Evolutionary conservation across 2,113 vertebrate genomes (phyloP).

Genomic region (Channa maculata): DNA sequence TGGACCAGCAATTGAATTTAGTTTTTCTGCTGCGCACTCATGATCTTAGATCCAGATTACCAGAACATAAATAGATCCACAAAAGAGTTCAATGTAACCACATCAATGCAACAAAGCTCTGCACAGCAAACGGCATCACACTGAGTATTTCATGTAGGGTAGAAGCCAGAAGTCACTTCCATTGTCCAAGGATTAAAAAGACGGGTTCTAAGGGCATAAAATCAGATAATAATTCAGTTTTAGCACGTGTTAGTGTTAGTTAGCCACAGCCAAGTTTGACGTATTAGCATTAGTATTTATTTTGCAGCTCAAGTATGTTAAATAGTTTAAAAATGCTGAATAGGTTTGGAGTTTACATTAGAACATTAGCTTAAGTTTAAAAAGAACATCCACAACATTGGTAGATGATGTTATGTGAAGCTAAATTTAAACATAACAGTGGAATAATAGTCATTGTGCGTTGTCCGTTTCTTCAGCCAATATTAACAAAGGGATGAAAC

Average conservation of each 20-base stretch:
- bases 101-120: too few species aligned
- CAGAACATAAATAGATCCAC: background rate
- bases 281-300: background rate
- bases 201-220: too few species aligned
- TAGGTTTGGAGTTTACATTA: background rate
- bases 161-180: too few species aligned
- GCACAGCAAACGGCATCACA: too few species aligned
- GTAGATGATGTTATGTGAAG: constrained; percentile 2
- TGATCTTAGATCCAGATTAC: background rate
- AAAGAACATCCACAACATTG: background rate
- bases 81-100: background rate
- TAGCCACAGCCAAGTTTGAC: background rate
- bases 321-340: too few species aligned
- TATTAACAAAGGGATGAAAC: constrained; percentile 1
- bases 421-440: constrained; percentile 43
- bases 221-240: background rate
- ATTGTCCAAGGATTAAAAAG: too few species aligned
- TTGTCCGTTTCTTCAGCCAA: background rate
- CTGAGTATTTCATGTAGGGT: too few species aligned
- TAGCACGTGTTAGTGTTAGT: too few species aligned
- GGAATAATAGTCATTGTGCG: background rate
- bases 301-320: too few species aligned
- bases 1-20: background rate
- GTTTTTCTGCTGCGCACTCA: background rate
- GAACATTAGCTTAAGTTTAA: background rate